Percentiles rank a stretch among this genome's conserved stretches.
Evolutionary conservation across 2,888 invertebrate genomes (phyloP).

Genomic region (Nemapogon koenigi): DNA sequence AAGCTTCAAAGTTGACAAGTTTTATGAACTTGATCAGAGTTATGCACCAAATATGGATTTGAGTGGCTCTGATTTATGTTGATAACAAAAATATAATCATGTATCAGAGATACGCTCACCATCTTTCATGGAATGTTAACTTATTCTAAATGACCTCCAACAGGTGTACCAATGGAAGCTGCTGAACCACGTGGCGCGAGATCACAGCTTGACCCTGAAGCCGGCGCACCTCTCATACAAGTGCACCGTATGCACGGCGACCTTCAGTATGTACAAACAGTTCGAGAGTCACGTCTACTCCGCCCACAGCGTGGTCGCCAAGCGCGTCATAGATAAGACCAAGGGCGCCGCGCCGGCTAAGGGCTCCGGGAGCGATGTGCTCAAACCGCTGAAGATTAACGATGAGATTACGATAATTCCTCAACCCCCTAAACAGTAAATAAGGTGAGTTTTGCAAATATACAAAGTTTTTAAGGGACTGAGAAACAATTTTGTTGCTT

Average conservation of each 20-base stretch:
- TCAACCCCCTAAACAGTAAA: constrained; percentile 60
- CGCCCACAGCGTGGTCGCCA: constrained; percentile 89
- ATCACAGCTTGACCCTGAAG: constrained; percentile 90
- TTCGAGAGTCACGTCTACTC: constrained; percentile 95
- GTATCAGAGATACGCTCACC: too few species aligned
- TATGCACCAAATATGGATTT: too few species aligned
- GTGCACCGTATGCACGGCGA: constrained; percentile 93
- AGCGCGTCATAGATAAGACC: constrained; percentile 62
- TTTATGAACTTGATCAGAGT: too few species aligned
- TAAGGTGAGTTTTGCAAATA: constrained; percentile 1
- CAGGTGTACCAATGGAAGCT: constrained; percentile 94
- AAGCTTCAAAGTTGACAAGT: too few species aligned
- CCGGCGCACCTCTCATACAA: constrained; percentile 94
- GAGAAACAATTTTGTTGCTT: too few species aligned
- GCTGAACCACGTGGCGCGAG: constrained; percentile 88
- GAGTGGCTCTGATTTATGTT: too few species aligned
- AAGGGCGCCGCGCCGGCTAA: constrained; percentile 24
- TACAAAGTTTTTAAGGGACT: neutral
- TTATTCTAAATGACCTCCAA: too few species aligned
- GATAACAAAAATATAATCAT: too few species aligned
- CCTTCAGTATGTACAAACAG: constrained; percentile 94
- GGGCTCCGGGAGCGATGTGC: constrained; percentile 34
- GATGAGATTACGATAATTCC: constrained; percentile 91
- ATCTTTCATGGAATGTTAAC: too few species aligned
- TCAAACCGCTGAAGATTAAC: constrained; percentile 85